Base-by-base conservation (phyloP, 2,888 invertebrate genomes). In the Zygaena filipendulae region DNA sequence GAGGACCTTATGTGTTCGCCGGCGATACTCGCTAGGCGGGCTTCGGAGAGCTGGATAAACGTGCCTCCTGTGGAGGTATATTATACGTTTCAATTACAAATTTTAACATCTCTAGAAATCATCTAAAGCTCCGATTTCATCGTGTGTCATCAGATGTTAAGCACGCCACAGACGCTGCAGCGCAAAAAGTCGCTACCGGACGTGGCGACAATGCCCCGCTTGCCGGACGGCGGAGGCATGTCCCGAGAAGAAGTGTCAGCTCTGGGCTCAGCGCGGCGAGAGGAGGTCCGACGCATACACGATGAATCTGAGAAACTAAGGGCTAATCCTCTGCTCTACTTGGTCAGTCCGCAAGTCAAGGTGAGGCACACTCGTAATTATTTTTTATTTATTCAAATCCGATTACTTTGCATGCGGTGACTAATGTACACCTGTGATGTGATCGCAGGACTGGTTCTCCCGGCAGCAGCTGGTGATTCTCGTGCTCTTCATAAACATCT, bases 381-480 rank as follows among this genome's bases (percentile, higher is more conserved):
- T 32, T 18, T 13, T 24, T 19, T n/a, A 10, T n/a, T n/a, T n/a
- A n/a, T n/a, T n/a, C n/a, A 35, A 23, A 28, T 23, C n/a, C 10
- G 22, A n/a, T n/a, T n/a, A n/a, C n/a, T n/a, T n/a, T n/a, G 14
- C 8, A 4, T 7, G 11, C 9, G 18, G n/a, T n/a, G n/a, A n/a
- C n/a, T n/a, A n/a, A n/a, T n/a, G n/a, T n/a, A n/a, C n/a, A n/a
- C n/a, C n/a, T n/a, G n/a, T n/a, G n/a, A n/a, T n/a, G n/a, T n/a
- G n/a, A n/a, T n/a, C n/a, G n/a, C 86, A 95, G 94, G 95, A 95
- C 86, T 95, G 95, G 95, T 92, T 95, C 82, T 92, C 94, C 61
- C 88, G 95, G 71, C 95, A 95, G 83, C 94, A 95, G 83, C 85
- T 95, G 71, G 91, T 95, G 77, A 88, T 95, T 82, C 83, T 95